Evolutionary conservation across 2,113 vertebrate species (phyloP), one percentile per base, ranked within the genome.

Genomic region (Pachypanchax playfairii): DNA sequence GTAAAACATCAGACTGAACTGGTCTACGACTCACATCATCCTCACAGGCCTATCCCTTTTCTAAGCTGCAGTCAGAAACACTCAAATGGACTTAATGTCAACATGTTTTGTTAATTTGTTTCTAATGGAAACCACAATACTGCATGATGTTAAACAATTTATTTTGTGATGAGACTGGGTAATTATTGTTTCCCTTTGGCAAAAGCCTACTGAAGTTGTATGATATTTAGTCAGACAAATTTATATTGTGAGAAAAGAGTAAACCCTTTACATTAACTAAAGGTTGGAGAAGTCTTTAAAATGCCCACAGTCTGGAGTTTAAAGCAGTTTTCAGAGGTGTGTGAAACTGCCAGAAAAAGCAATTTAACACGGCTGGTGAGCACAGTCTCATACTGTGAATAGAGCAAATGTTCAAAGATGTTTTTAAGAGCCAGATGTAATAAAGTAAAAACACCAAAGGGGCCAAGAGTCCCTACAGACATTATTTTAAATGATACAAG

Each of bases 351-450:
- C 24, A n/a, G 24, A 47, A 25, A 47, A 47, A 47, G 22, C 44
- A 22, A 47, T n/a, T 48, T 48, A 28, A 48, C 46, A n/a, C 24
- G 26, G 46, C 46, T n/a, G 46, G 46, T 26, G 25, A 28, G 46
- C 46, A 17, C 24, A n/a, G 46, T 24, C 25, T 48, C 46, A 48
- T 14, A 4, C 46, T 48, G 46, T 7, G 46, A 48, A 26, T 28
- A 48, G 46, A 28, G 46, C 24, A 5, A 15, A 28, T 26, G 46
- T 14, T 8, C 13, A 24, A 15, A 26, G 13, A 3, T 13, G 22
- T 46, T 24, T 46, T 43, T 4, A 7, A 26, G 12, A 6, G 44
- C 44, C 44, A 17, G 6, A 17, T 47, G 25, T 15, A 17, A 47
- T 3, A 28, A 26, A 48, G 46, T 28, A 24, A 48, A 26, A 48